Percentiles rank a stretch among this genome's conserved stretches.
phyloP scores from a whole-genome alignment of 2,797 vertebrate genomes.

The Heteromormyrus szaboi region DNA sequence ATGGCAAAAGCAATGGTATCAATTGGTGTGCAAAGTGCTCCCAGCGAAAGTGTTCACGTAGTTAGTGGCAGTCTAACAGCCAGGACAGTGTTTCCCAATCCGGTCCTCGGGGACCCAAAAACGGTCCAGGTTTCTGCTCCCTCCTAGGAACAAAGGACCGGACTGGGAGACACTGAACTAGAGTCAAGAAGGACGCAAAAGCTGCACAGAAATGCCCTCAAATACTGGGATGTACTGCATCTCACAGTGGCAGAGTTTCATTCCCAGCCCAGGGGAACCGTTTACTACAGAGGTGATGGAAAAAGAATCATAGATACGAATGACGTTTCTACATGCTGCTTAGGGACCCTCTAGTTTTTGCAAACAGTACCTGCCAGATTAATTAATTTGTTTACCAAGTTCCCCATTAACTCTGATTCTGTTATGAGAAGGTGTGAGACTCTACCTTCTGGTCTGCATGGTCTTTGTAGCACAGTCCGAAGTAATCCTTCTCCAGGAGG shows the following conservation, averaged over 20 bases:
- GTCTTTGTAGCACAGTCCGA: constrained; percentile 79
- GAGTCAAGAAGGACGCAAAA: not conserved
- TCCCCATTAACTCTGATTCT: not conserved
- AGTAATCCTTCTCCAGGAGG: constrained; percentile 94
- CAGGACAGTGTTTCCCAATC: not conserved
- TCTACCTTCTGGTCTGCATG: constrained; percentile 75
- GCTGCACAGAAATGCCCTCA: not conserved
- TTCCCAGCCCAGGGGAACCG: not conserved
- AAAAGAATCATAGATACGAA: not conserved
- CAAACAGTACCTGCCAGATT: not conserved
- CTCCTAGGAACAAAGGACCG: not conserved
- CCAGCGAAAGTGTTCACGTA: not conserved
- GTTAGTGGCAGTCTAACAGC: not conserved
- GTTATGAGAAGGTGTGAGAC: not conserved
- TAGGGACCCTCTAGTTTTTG: not conserved
- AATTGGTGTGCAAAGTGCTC: not conserved
- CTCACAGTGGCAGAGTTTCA: not conserved
- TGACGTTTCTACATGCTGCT: not conserved
- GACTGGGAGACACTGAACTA: not conserved
- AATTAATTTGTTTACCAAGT: not conserved
- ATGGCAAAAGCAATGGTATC: not conserved
- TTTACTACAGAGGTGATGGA: not conserved
- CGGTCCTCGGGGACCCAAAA: not conserved
- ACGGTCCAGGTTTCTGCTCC: not conserved
- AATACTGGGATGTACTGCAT: not conserved